A percentile compares a stretch with the other conserved stretches of the same genome.
phyloP scores from a whole-genome alignment of 2,113 vertebrate genomes.

The Sterrhoptilus dennistouni region DNA sequence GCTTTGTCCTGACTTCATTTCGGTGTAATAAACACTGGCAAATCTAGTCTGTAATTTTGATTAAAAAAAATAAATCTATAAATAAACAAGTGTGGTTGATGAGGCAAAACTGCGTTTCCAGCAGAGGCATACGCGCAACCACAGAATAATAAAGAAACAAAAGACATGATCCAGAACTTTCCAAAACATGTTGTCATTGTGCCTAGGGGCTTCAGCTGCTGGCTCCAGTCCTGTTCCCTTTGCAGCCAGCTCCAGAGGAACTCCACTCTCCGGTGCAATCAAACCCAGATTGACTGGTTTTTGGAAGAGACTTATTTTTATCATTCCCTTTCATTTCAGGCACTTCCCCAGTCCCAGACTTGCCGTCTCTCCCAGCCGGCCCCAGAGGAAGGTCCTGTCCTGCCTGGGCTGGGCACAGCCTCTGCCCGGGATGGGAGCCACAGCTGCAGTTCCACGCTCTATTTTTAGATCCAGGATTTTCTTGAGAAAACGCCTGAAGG shows the following conservation, averaged over 20 bases:
- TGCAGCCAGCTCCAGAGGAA: not conserved
- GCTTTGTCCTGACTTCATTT: slow-evolving; percentile 24
- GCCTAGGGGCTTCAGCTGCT: slow-evolving; percentile 36
- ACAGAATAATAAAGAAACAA: slow-evolving; percentile 33
- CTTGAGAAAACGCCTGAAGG: not conserved
- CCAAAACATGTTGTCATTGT: slow-evolving; percentile 29
- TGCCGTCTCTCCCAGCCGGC: not conserved
- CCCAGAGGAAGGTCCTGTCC: not conserved
- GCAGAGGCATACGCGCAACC: not conserved
- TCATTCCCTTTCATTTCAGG: not conserved
- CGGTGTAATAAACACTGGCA: slow-evolving; percentile 10
- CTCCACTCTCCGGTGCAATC: not conserved
- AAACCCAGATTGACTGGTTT: not conserved
- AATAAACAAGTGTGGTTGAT: slow-evolving; percentile 23
- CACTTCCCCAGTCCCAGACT: not conserved
- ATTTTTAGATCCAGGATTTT: not conserved
- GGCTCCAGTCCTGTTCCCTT: not conserved
- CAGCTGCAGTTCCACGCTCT: not conserved
- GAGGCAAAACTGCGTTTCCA: slow-evolving; percentile 11
- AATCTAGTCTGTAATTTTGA: slow-evolving; percentile 6
- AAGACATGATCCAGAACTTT: slow-evolving; percentile 36
- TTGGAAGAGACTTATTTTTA: not conserved
- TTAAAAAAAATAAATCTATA: slow-evolving; percentile 11
- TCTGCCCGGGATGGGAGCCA: not conserved
- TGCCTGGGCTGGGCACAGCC: not conserved